Base-by-base conservation (phyloP, 2,888 invertebrate species). In the Conistra vaccinii region DNA sequence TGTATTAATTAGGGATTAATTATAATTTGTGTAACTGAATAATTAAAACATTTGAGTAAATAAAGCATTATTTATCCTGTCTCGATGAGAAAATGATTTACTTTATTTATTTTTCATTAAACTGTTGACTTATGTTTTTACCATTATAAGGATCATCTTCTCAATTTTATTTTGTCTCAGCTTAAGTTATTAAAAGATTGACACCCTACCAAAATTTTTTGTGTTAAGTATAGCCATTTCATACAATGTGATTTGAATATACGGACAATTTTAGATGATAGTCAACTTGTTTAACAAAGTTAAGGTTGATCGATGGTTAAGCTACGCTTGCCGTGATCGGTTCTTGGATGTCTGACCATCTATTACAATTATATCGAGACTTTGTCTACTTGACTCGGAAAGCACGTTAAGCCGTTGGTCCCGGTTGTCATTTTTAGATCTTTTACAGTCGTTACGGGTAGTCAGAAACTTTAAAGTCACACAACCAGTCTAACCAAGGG, bases 1-100 rank as follows among this genome's bases (percentile, higher is more conserved):
- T 51, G 23, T 32, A 29, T 62, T 76, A 69, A 76, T 69, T 62
- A 57, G 17, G n/a, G 32, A 62, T 62, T 26, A 32, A 78, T 62
- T 76, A 39, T 45, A 69, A 62, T 63, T 57, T 62, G 20, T 55
- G 26, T 42, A 10, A 14, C 32, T 35, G n/a, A 23, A 17, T 78
- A 62, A 69, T 55, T 78, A 62, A 48, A 48, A 62, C 55, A 29
- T 51, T 69, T n/a, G 23, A 51, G 48, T 45, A 29, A 66, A 62
- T 48, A 29, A n/a, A 20, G 26, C 39, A 26, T 3, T 23, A 3
- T 69, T 78, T 57, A 62, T 32, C n/a, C 17, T 62, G 39, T 57
- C 12, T 29, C 7, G 12, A 42, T 23, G 7, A 9, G 17, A 42
- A 51, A 57, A 29, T 48, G 4, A 58, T 29, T 76, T 12, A 65